Base-by-base conservation (phyloP, 2,888 invertebrate species). In the Nomada fabriciana region DNA sequence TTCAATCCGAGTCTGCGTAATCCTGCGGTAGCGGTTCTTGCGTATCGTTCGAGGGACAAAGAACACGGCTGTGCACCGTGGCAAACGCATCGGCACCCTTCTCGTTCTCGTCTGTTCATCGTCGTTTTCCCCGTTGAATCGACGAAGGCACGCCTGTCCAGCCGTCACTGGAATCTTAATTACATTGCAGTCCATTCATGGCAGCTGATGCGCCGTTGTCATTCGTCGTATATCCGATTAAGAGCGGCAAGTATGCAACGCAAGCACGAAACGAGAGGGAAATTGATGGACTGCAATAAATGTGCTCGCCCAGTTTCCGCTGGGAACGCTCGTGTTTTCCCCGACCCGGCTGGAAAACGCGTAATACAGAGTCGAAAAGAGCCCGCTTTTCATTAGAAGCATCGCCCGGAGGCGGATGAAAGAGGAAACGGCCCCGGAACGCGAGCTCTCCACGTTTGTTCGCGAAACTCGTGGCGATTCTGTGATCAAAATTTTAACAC, bases 121-220 rank as follows among this genome's bases (percentile, higher is more conserved):
- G 43, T 53, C 50, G 50, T 67, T 71, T 71, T 69, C 20, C 18
- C 43, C n/a, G 11, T 13, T 7, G 23, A 36, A 73, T 65, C 68
- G 79, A 71, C 76, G 73, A 70, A 80, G 82, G 72, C 69, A 47
- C 75, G 71, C 79, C 77, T 63, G 57, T 55, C 76, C 78, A 77
- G 52, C 64, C 69, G 68, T 36, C 74, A n/a, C 72, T 83, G 89
- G 91, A 92, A 92, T 91, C 90, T 90, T 91, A 92, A 92, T 92
- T 89, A 89, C 88, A 82, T 89, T 85, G 88, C 86, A 82, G 88
- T 82, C 86, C 88, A 90, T 91, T 90, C 88, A 86, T 87, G 86
- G 86, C 86, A 83, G 80, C 86, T 81, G 87, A 87, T 83, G 86
- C 71, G 70, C 78, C 85, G 84, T 85, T 80, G 82, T 86, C 83